These are phyloP conservation scores for Gryon sp. DNA, from an alignment of 1,140 invertebrate species.

Conservation along the genomic window DNA sequence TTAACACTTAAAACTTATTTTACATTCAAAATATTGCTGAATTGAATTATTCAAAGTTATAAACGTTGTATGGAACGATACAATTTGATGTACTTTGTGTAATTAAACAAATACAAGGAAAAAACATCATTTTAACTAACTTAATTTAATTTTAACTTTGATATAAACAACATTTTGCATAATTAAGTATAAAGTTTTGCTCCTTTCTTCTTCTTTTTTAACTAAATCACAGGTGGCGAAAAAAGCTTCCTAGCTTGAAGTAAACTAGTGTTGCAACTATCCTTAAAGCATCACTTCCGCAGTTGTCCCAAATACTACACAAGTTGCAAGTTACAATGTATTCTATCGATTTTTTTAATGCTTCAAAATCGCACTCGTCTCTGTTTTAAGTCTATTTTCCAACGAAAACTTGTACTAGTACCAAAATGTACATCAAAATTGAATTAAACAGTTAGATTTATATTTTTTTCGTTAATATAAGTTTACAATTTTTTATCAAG, in stretches of 20 bases:
- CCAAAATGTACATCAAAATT: background rate
- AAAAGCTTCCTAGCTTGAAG: background rate
- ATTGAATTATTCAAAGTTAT: too few relatives aligned
- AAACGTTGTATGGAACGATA: too few relatives aligned
- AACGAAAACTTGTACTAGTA: background rate
- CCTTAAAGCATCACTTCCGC: background rate
- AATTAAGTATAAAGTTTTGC: background rate
- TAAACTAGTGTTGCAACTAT: background rate
- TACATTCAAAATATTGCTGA: too few relatives aligned
- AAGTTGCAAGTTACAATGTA: background rate
- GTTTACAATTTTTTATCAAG: too few relatives aligned
- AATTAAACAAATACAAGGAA: too few relatives aligned
- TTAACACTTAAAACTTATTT: too few relatives aligned
- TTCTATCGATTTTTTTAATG: conserved; percentile 1
- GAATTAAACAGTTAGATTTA: background rate
- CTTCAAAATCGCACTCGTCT: background rate
- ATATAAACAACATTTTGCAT: too few relatives aligned
- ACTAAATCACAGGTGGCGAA: background rate
- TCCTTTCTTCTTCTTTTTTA: background rate
- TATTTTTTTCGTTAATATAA: too few relatives aligned
- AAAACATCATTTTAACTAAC: too few relatives aligned
- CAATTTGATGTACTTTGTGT: too few relatives aligned
- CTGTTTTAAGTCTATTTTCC: background rate
- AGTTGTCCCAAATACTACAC: background rate
- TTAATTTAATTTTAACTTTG: too few relatives aligned